Base-by-base conservation (phyloP, 1,140 invertebrate genomes). In the Panagrolaimus sp. region DNA sequence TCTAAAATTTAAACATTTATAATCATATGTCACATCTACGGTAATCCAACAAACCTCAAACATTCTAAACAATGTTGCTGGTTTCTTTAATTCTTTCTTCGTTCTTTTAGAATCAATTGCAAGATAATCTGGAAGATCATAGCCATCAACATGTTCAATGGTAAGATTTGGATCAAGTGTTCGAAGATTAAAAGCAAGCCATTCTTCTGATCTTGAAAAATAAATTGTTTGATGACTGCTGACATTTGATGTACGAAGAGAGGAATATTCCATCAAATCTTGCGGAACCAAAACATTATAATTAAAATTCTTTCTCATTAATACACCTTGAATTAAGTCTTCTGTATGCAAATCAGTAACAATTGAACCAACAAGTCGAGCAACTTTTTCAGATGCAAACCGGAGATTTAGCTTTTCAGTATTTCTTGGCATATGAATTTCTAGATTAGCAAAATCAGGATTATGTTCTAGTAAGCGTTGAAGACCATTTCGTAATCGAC, bases 251-350 rank as follows among this genome's bases (percentile, higher is more conserved):
- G 51, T 57, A 89, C 25, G 51, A 13, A 57, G 51, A 8, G 20
- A 20, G 3, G 51, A 57, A 27, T 57, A 57, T 20, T 57, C 51
- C 3, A 27, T 20, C 8, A 99, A 85, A 86, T 98, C 96, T 11
- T 88, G 87, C 0, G 95, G 91, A 7, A 91, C 89, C 57, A 99
- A 84, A 66, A 99, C 87, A 83, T 98, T 94, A 84, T 98, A 98
- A 84, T 94, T 98, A 80, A 98, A 99, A 84, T 99, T 98, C 45
- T 93, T 87, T 82, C 97, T 97, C 0, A 98, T 92, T 38, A 99
- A 85, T 69, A 99, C 90, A 0, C 96, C 96, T 9, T 92, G 93
- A 2, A 98, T 85, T 63, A 88, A 88, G 53, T 90, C 87, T 8
- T 89, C 90, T 4, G 91, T 88, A 78, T 88, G 88, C 46, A 72